Base-by-base conservation (phyloP, 2,888 invertebrate genomes). In the Chironomus tentans region DNA sequence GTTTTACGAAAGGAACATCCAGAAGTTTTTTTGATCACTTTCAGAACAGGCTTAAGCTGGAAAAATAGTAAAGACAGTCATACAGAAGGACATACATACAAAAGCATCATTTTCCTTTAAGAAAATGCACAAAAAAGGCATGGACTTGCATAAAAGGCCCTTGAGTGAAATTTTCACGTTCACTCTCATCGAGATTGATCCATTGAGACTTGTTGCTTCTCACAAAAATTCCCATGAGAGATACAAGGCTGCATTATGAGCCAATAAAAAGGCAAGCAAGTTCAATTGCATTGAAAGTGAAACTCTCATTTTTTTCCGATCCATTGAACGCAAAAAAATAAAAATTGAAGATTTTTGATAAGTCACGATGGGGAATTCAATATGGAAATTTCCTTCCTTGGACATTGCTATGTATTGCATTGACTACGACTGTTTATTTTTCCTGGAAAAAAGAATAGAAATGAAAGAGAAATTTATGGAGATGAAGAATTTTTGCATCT, bases 221-320 rank as follows among this genome's bases (percentile, higher is more conserved):
- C 6, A 15, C n/a, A n/a, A 15, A 38, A 38, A 22, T n/a, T 48
- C 70, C 70, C 70, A 48, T 22, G 48, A 47, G 70, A 70, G 18
- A 24, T 48, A 22, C 70, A 48, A 22, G 15, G 21, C 70, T 47
- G 15, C n/a, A 18, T 46, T 38, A 70, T 46, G 38, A 47, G 46
- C 21, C 47, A 70, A 70, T 21, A 47, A 15, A 71, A 71, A 21
- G 22, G 4, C 18, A 21, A 71, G 18, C 48, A 50, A 56, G 71
- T 18, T 71, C 56, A 46, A 47, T 38, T 70, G 18, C 3, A 50
- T 15, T 62, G 72, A 72, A 72, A 72, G 72, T 72, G 72, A 72
- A 72, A 72, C 13, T 72, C 56, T 18, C 15, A 18, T 15, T 56
- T 56, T 50, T 56, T 15, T 56, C 18, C 56, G 56, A 56, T 56